Conservation (phyloP, 2,888 invertebrate genomes). For the Suillia variegata region DNA sequence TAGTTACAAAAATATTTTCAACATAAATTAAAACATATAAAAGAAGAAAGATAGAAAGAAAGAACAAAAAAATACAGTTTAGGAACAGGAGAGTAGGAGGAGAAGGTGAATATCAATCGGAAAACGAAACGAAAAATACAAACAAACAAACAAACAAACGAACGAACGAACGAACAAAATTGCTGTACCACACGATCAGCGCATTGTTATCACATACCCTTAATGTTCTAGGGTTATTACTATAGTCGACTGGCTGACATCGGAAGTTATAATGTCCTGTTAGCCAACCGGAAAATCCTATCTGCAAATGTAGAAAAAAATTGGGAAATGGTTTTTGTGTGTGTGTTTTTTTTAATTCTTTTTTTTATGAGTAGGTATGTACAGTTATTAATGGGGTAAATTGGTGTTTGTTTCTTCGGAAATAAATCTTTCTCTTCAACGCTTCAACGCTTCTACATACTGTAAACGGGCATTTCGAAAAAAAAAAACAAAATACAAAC, state of each 20-base stretch:
- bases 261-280: constrained; percentile 92
- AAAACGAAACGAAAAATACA: neutral
- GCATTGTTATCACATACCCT: constrained; percentile 71
- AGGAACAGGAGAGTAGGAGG: too few relatives aligned
- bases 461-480: too few relatives aligned
- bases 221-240: constrained; percentile 86
- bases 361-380: constrained; percentile 5
- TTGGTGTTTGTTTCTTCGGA: too few relatives aligned
- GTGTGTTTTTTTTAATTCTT: too few relatives aligned
- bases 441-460: neutral
- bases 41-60: constrained; percentile 4
- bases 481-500: too few relatives aligned
- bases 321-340: too few relatives aligned
- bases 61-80: constrained; percentile 22
- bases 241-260: constrained; percentile 97
- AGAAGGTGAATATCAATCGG: too few relatives aligned
- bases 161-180: neutral
- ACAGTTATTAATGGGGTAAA: too few relatives aligned
- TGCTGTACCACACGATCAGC: neutral
- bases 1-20: constrained; percentile 7
- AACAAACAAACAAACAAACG: neutral
- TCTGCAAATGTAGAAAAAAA: constrained; percentile 67
- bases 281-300: constrained; percentile 91
- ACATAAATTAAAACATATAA: neutral
- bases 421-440: constrained; percentile 15